Conservation (phyloP, 2,888 invertebrate genomes). For the Torymus auratus region DNA sequence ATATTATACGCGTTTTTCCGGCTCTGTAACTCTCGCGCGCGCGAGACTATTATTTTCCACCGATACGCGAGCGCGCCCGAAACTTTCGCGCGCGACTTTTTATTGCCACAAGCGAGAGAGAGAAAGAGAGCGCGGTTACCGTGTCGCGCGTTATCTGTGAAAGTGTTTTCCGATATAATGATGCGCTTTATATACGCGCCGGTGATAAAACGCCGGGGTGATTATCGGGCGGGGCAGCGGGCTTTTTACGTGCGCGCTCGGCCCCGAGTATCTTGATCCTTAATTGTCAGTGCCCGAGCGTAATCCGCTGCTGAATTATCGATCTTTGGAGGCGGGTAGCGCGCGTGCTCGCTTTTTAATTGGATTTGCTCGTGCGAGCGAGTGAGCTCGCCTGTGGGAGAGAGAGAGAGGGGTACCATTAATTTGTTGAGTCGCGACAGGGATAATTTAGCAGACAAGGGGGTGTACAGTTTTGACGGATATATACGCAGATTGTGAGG, state of each 20-base stretch:
- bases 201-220: slow-evolving; percentile 39
- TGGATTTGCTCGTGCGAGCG: not conserved
- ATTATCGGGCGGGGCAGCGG: slow-evolving; percentile 29
- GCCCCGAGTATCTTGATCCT: slow-evolving; percentile 34
- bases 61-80: slow-evolving; percentile 19
- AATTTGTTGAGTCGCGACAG: too few relatives aligned
- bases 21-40: too few relatives aligned
- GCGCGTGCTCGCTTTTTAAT: slow-evolving; percentile 11
- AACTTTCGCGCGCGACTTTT: slow-evolving; percentile 39
- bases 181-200: slow-evolving; percentile 32
- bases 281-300: slow-evolving; percentile 21
- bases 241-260: slow-evolving; percentile 12
- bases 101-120: slow-evolving; percentile 6
- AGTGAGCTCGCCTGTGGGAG: too few relatives aligned
- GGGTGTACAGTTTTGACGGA: too few relatives aligned
- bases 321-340: not conserved
- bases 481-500: too few relatives aligned
- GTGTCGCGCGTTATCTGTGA: slow-evolving; percentile 36
- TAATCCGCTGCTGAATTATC: slow-evolving; percentile 29
- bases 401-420: too few relatives aligned
- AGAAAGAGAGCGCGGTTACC: not conserved
- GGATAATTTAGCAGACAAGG: too few relatives aligned
- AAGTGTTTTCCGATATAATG: slow-evolving; percentile 58
- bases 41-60: slow-evolving; percentile 43
- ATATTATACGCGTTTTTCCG: too few relatives aligned